Base-by-base conservation (phyloP, 2,888 invertebrate genomes). In the Hirtodrosophila cameraria region DNA sequence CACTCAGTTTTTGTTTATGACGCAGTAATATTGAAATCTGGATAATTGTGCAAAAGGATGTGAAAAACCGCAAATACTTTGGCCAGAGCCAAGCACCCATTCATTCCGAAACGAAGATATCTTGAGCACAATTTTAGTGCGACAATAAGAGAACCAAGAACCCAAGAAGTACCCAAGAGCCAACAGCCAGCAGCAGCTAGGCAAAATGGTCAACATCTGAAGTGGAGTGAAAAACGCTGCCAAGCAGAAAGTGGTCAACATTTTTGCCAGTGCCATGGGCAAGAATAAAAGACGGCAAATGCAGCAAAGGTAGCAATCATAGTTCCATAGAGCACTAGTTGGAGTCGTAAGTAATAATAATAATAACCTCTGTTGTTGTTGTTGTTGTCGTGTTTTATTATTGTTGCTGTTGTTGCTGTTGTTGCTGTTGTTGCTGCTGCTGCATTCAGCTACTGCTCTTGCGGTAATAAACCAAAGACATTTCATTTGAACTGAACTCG, bases 241-340 rank as follows among this genome's bases (percentile, higher is more conserved):
- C 75, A 80, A 69, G 84, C 80, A 75, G 77, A 83, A 80, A 80
- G 83, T 80, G 80, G 80, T 80, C 80, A 80, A 83, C 80, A 80
- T 80, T 83, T 80, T 80, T 80, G 80, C 80, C 83, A 80, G 68
- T 72, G 77, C 80, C 63, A 67, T 80, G 83, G 75, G 80, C 83
- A 83, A 80, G 80, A 63, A 80, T 80, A 80, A 80, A 83, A 77
- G 80, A 74, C 68, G 76, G 48, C 57, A 53, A 61, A 60, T 74
- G 81, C 74, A 64, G 52, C 61, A 73, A 79, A 79, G 79, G 79
- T 82, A 82, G 82, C 69, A 79, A 73, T 82, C 69, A 73, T 75
- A 66, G 70, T 82, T 62, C 79, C 68, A 60, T 60, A 58, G 67
- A 73, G 62, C 58, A 74, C 59, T 53, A 64, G 45, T 43, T 52